Base-by-base conservation (phyloP, 2,797 vertebrate species). In the Somateria mollissima region DNA sequence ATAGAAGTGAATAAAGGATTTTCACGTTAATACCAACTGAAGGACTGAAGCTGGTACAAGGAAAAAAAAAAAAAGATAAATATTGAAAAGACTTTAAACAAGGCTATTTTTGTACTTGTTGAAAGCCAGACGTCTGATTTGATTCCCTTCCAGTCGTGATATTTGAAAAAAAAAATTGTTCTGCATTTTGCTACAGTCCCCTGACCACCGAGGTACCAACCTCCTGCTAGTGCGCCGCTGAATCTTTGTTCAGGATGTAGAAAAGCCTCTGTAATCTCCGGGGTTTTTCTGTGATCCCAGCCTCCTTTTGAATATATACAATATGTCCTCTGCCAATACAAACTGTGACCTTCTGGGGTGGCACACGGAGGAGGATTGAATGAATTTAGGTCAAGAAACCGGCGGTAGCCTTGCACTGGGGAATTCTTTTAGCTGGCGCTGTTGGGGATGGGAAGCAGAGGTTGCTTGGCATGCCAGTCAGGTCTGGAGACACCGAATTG, bases 381-480 rank as follows among this genome's bases (percentile, higher is more conserved):
- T 0, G 1, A 64, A 64, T 30, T 27, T 2, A 81, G 65, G 57
- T 32, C 64, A 71, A 65, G 37, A 13, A n/a, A 58, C 30, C 0
- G 1, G 51, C 12, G 4, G 21, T 8, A 37, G 32, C 34, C 27
- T 56, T 6, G 2, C 32, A 0, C 2, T 4, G 19, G 51, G 43
- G 56, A 69, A 21, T 51, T 54, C 30, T 49, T 41, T 57, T 30
- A 28, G 10, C 4, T 8, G 45, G 39, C 9, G 6, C 4, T 4
- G 45, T 30, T 34, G 34, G 1, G 15, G 41, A 61, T 25, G 61
- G 30, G 34, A 64, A 36, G 30, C 34, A 21, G 43, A 41, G n/a
- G 21, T 34, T 36, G 28, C 53, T 70, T 22, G 53, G 61, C 30
- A 24, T 28, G 34, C 43, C 18, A 1, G n/a, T 41, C 69, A 49